phyloP scores from a whole-genome alignment of 1,140 invertebrate genomes.

The Aphis gossypii region DNA sequence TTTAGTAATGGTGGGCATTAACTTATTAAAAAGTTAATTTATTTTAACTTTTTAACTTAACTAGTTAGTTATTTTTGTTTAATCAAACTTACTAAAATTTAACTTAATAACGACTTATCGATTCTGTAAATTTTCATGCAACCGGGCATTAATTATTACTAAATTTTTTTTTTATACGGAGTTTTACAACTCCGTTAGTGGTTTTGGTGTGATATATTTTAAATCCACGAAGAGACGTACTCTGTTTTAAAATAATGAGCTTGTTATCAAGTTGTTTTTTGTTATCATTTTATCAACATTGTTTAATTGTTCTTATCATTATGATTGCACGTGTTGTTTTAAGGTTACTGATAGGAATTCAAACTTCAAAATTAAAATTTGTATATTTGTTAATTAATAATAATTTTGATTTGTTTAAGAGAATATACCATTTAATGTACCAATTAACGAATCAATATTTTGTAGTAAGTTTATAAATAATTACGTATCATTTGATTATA shows the following conservation, averaged over 20 bases:
- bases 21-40: too few species aligned
- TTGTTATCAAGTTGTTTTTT: neutral
- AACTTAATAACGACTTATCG: too few species aligned
- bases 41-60: too few species aligned
- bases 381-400: neutral
- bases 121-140: too few species aligned
- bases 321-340: conserved; percentile 27
- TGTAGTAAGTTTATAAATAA: neutral
- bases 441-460: neutral
- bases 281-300: neutral
- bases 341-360: conserved; percentile 15
- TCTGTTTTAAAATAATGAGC: neutral
- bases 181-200: too few species aligned
- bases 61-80: too few species aligned
- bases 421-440: neutral
- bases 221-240: too few species aligned
- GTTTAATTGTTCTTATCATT: neutral
- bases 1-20: too few species aligned
- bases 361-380: neutral
- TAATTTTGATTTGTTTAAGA: neutral
- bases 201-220: too few species aligned
- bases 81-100: too few species aligned
- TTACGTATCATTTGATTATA: neutral
- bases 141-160: neutral
- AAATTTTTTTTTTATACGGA: too few species aligned